These are phyloP conservation scores for Ruditapes philippinarum DNA, from an alignment of 1,140 invertebrate genomes.

Conservation along the genomic window DNA sequence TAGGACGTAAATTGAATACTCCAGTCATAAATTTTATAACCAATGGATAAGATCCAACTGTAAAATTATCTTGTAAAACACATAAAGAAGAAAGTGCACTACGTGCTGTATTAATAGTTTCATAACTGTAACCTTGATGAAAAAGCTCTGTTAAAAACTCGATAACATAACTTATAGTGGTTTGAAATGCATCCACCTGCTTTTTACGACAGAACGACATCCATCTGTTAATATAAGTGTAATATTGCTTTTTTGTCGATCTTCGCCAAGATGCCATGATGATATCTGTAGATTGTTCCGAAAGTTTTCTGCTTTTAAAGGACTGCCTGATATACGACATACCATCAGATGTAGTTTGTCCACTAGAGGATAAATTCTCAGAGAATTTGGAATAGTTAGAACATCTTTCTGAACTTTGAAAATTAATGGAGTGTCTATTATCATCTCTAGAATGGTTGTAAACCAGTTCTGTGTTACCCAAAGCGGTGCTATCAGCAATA, in stretches of 20 bases:
- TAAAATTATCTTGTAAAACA: neutral
- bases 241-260: slow-evolving; percentile 64
- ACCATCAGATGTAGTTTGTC: slow-evolving; percentile 56
- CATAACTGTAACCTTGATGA: slow-evolving; percentile 45
- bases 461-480: slow-evolving; percentile 42
- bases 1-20: slow-evolving; percentile 59
- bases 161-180: slow-evolving; percentile 42
- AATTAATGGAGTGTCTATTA: slow-evolving; percentile 42
- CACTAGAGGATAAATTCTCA: slow-evolving; percentile 47
- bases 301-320: slow-evolving; percentile 40
- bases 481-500: slow-evolving; percentile 12
- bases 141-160: slow-evolving; percentile 67
- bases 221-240: slow-evolving; percentile 64
- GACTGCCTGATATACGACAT: slow-evolving; percentile 61
- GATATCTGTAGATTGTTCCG: slow-evolving; percentile 49
- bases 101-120: slow-evolving; percentile 62
- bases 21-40: slow-evolving; percentile 54
- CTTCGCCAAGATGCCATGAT: slow-evolving; percentile 57
- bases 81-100: slow-evolving; percentile 49
- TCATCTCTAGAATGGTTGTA: slow-evolving; percentile 6
- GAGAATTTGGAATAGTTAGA: neutral
- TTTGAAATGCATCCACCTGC: slow-evolving; percentile 40
- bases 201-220: slow-evolving; percentile 45
- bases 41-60: slow-evolving; percentile 50
- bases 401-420: neutral